These are phyloP conservation scores for Mythimna albipuncta DNA, from an alignment of 2,888 invertebrate species.

Conservation along the genomic window DNA sequence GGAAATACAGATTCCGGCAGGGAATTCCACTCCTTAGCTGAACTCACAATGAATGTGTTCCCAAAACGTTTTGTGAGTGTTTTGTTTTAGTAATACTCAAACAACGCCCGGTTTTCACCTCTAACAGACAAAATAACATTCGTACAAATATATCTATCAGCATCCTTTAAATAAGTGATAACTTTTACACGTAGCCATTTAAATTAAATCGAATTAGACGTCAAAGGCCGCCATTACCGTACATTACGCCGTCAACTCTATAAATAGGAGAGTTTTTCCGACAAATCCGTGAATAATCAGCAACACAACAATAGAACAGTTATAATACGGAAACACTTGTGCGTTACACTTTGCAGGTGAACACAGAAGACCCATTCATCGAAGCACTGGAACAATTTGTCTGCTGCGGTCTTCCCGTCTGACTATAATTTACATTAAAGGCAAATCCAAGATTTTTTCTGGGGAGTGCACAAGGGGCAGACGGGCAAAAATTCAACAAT, in stretches of 20 bases:
- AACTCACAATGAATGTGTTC: no score
- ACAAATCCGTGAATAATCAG: slow-evolving; percentile 57
- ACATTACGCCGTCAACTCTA: slow-evolving; percentile 31
- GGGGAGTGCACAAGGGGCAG: no score
- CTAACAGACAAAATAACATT: background rate
- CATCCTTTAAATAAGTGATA: no score
- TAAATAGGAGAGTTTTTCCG: slow-evolving; percentile 48
- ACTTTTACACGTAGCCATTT: background rate
- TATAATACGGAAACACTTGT: slow-evolving; percentile 58
- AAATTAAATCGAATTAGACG: background rate
- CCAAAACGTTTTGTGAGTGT: no score
- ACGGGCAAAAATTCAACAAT: no score
- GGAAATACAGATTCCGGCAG: no score
- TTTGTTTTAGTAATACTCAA: no score
- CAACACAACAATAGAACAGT: slow-evolving; percentile 57
- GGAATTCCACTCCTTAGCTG: no score
- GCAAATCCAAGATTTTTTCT: no score
- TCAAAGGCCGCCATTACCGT: slow-evolving; percentile 22
- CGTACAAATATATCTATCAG: background rate
- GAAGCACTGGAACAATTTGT: no score
- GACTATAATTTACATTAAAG: no score
- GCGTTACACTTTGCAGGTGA: background rate
- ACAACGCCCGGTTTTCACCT: background rate
- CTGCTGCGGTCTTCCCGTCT: no score
- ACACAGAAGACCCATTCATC: slow-evolving; percentile 24